These are phyloP conservation scores for Heliothis peltigera DNA, from an alignment of 2,888 invertebrate genomes.

Conservation along the genomic window DNA sequence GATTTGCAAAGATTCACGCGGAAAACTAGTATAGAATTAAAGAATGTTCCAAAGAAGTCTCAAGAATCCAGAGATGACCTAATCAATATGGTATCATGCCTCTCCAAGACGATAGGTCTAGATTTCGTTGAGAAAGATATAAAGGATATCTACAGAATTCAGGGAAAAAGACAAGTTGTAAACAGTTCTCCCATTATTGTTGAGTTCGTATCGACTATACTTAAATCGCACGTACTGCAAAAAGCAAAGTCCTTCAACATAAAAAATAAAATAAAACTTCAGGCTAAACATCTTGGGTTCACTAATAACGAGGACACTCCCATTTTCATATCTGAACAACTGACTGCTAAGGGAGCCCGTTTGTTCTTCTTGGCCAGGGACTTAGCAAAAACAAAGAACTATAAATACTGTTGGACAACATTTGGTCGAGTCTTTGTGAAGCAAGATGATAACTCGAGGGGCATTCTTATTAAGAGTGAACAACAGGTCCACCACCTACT, in stretches of 20 bases:
- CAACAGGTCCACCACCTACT: slow-evolving; percentile 2
- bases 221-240: slow-evolving; percentile 7
- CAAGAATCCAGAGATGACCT: slow-evolving; percentile 12
- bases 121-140: slow-evolving; percentile 4
- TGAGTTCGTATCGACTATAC: slow-evolving; percentile 4
- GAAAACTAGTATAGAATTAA: slow-evolving; percentile 14
- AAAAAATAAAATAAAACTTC: slow-evolving; percentile 5
- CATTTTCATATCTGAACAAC: slow-evolving; percentile 5
- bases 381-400: slow-evolving; percentile 2
- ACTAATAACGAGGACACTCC: slow-evolving; percentile 10
- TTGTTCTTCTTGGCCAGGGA: slow-evolving; percentile 4
- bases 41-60: slow-evolving; percentile 10
- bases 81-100: slow-evolving; percentile 10
- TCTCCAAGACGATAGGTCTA: slow-evolving; percentile 1
- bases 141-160: slow-evolving; percentile 22
- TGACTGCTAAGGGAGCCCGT: slow-evolving; percentile 5
- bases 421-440: slow-evolving; percentile 3
- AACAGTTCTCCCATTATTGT: slow-evolving; percentile 17
- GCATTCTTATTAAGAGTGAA: slow-evolving; percentile 7
- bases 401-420: background rate
- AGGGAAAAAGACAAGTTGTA: background rate
- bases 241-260: slow-evolving; percentile 8
- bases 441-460: slow-evolving; percentile 1
- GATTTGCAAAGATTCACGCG: slow-evolving; percentile 6
- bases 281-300: slow-evolving; percentile 7